Evolutionary conservation across 2,113 vertebrate species (phyloP), one percentile per base, ranked within the genome.

Genomic region (Catharus minimus): DNA sequence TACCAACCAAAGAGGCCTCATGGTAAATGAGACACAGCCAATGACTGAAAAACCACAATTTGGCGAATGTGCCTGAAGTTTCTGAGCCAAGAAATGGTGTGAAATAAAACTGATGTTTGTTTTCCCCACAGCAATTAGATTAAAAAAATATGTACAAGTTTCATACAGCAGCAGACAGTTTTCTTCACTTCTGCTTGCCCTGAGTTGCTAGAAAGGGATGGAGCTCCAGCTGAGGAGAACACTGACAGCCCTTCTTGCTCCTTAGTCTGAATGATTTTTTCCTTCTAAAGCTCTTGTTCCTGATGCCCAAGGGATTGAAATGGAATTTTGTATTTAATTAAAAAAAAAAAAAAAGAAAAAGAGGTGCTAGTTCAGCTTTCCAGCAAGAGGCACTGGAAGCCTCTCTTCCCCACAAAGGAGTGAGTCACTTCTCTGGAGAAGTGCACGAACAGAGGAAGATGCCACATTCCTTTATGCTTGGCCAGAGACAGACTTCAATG

Each of bases 21-120:
- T 82, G 90, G 86, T 92, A 95, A 91, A 92, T 61, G 81, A 93
- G 90, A 82, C 58, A 86, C 86, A 89, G 74, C 92, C 93, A 92
- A 18, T 68, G 88, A 90, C 86, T 94, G 90, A 36, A 92, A 95
- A 95, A 95, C 95, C 94, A 87, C 93, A 95, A 92, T 93, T 65
- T 92, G 95, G 93, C 66, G 6, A 95, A 88, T 86, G 28, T 36
- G 77, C 56, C 73, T 50, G 21, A 58, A 36, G 76, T 68, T 88
- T 53, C 77, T 22, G 69, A 88, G 93, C 92, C 95, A 96, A 94
- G 66, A 96, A 94, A 96, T 95, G 95, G 94, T 95, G 93, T 15
- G 86, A 95, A 95, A 95, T 95, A 95, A 96, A 96, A 92, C 80
- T 94, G 86, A 84, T 92, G 90, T 90, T 95, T 95, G 88, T 95